Evolutionary conservation across 1,140 invertebrate genomes (phyloP), one percentile per base, ranked within the genome.

Genomic region (Temnothorax nylanderi): DNA sequence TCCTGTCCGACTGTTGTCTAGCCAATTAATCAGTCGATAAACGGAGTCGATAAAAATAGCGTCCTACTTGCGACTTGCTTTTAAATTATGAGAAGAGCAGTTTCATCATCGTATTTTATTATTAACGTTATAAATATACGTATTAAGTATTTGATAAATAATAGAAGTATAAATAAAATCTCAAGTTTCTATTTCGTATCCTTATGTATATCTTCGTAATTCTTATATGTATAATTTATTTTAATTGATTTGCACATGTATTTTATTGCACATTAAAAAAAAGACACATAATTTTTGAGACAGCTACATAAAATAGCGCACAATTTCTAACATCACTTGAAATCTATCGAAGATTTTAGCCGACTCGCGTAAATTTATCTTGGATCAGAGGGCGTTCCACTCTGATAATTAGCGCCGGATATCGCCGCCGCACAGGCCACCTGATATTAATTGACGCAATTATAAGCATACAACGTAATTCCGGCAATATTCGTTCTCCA

Each of bases 391-490:
- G 7, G 6, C 51, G 37, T 37, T 74, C 41, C 37, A 21, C 6
- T 58, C 37, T 32, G 54, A 82, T 82, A 82, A 82, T 82, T 74
- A 82, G 51, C 77, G 64, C 49, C 77, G 80, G 80, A 82, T 82
- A 82, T 82, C 80, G 80, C 54, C 41, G 26, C 41, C 80, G 26
- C 67, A 16, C 80, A 82, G 80, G 18, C 80, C 11, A 72, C 18
- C 51, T 34, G 37, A 62, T 82, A 82, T 74, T 82, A 82, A 82
- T 82, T 74, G 67, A 82, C 26, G 80, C 80, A 74, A 60, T 82
- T 82, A 82, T 82, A 82, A 82, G 51, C 80, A 60, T 41, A 69
- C 62, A 74, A 82, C 21, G 67, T 82, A 82, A 82, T 74, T 74
- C 67, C 54, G 32, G 67, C 54, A 41, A 82, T 82, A 82, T 82